Base-by-base conservation (phyloP, 2,888 invertebrate species). In the Cheilosia impressa region DNA sequence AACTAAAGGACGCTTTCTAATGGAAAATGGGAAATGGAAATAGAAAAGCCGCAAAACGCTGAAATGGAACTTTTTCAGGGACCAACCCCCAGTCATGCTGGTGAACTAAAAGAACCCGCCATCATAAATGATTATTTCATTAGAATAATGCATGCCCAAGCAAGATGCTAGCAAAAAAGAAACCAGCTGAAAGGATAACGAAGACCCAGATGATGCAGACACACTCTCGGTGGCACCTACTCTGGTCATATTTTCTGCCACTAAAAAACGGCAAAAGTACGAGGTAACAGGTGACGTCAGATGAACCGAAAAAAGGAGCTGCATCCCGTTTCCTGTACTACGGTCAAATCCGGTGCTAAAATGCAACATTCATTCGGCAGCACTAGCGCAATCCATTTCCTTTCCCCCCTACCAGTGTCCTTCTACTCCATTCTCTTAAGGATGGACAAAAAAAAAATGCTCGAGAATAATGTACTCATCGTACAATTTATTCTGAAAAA, bases 381-480 rank as follows among this genome's bases (percentile, higher is more conserved):
- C 22, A 58, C 69, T 31, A 52, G 69, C 57, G 68, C 71, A 80
- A 76, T 72, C 68, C 52, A 81, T 71, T 84, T 81, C 68, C 80
- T 55, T 65, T 53, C 43, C 31, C 53, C 19, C n/a, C n/a, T n/a
- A n/a, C n/a, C 22, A 19, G 47, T 55, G 41, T 47, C 13, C 75
- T 69, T 53, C 13, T 47, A 73, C 53, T 73, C 38, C 19, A 22
- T 47, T 62, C 60, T 45, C 62, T 73, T 41, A 31, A 41, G 27
- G 15, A 52, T n/a, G 13, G 17, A 65, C 22, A 41, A 52, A 41
- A 41, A 50, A 58, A 58, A 31, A 43, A 60, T 4, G 10, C 34
- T 10, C 27, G 57, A 71, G 66, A 85, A 80, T 84, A 85, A 76
- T 72, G 66, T 66, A 62, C 72, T 85, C 85, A 76, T 76, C 76